phyloP scores from a whole-genome alignment of 2,113 vertebrate species.

The Hypocryptadius cinnamomeus region DNA sequence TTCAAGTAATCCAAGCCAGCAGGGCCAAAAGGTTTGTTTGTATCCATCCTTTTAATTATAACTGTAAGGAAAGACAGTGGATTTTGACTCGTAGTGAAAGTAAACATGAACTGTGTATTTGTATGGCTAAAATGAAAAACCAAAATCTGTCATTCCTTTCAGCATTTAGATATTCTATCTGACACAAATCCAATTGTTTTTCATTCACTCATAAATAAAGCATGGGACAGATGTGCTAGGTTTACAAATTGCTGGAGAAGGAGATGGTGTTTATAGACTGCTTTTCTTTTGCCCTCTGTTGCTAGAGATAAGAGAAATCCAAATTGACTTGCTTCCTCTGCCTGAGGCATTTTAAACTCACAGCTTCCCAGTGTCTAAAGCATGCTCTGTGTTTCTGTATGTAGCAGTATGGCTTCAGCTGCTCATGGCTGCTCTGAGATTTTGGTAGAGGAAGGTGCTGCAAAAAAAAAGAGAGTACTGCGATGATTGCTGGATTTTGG shows the following conservation, averaged over 20 bases:
- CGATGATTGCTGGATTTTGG: not conserved
- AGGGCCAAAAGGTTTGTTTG: not conserved
- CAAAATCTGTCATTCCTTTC: not conserved
- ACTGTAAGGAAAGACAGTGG: not conserved
- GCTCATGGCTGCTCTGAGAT: not conserved
- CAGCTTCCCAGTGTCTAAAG: not conserved
- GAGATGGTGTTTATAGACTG: not conserved
- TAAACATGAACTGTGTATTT: not conserved
- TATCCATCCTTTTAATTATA: not conserved
- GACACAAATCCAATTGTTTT: conserved; percentile 1
- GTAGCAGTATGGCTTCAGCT: not conserved
- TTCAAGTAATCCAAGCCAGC: not conserved
- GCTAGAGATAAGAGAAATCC: not conserved
- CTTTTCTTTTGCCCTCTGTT: not conserved
- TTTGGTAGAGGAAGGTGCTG: not conserved
- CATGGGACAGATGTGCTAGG: not conserved
- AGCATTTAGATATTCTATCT: not conserved
- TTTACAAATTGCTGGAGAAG: not conserved
- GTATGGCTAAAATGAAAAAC: not conserved
- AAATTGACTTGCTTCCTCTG: not conserved
- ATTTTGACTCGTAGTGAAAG: not conserved
- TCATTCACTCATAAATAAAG: not conserved
- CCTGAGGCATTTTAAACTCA: not conserved
- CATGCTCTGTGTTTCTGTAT: not conserved
- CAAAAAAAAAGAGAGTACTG: not conserved